A percentile compares a stretch with the other conserved stretches of the same genome.
Evolutionary conservation across 1,140 invertebrate genomes (phyloP).

Genomic region (Aphis gossypii): DNA sequence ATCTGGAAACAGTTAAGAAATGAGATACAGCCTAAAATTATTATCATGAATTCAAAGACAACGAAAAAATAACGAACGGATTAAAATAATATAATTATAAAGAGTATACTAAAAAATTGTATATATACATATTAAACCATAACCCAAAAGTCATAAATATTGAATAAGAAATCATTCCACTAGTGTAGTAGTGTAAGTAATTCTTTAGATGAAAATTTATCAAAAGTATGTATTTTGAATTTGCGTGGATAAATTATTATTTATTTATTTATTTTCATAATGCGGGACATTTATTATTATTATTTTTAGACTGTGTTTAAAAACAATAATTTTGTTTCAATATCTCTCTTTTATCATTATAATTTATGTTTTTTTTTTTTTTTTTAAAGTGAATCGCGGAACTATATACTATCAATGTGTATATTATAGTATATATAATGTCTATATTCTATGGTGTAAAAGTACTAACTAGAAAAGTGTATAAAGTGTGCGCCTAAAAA

Average conservation of each 20-base stretch:
- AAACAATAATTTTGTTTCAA: not conserved
- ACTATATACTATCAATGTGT: not conserved
- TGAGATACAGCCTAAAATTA: too few relatives aligned
- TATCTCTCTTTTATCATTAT: not conserved
- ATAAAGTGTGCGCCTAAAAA: conserved; percentile 14
- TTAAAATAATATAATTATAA: not conserved
- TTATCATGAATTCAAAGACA: too few relatives aligned
- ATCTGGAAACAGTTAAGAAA: too few relatives aligned
- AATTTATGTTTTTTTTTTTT: not conserved
- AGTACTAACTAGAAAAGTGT: not conserved
- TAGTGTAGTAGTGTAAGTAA: not conserved
- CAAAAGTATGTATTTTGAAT: not conserved
- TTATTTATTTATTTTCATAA: not conserved
- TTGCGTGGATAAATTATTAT: not conserved
- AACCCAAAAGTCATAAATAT: not conserved
- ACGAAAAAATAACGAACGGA: too few relatives aligned
- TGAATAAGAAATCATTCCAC: not conserved
- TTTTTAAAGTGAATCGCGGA: not conserved
- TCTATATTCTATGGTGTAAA: not conserved
- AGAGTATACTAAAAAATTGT: not conserved
- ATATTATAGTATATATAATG: too few relatives aligned
- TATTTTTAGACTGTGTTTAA: not conserved
- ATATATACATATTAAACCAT: not conserved
- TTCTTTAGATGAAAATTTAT: not conserved
- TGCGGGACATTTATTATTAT: not conserved